phyloP scores from a whole-genome alignment of 2,888 invertebrate species.

The Apomyelois bistriatella region DNA sequence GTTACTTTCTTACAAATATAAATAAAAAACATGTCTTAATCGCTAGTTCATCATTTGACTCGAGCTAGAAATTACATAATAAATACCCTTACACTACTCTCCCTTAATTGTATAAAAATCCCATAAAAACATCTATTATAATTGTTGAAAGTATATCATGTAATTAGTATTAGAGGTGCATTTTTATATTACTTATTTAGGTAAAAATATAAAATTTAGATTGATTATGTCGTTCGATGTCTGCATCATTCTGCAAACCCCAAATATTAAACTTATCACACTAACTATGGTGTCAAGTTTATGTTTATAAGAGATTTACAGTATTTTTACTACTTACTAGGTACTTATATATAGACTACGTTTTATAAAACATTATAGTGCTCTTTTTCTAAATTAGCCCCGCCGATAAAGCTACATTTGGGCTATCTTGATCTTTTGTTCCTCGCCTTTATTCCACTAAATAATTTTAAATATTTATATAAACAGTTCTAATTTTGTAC shows the following conservation, averaged over 20 bases:
- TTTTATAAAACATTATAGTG: background rate
- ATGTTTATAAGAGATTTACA: conserved; percentile 5
- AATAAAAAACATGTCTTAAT: background rate
- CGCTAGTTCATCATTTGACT: conserved; percentile 6
- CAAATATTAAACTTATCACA: conserved; percentile 8
- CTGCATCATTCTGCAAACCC: conserved; percentile 10
- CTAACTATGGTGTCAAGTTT: conserved; percentile 5
- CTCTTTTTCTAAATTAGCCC: background rate
- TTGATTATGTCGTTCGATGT: conserved; percentile 13
- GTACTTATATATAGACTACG: background rate
- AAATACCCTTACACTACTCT: background rate
- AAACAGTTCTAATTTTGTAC: too few relatives aligned
- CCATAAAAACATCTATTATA: conserved; percentile 28
- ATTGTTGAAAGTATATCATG: conserved; percentile 53
- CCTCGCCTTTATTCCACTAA: too few relatives aligned
- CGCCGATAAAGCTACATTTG: too few relatives aligned
- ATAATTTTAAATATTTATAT: too few relatives aligned
- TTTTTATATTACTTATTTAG: conserved; percentile 55
- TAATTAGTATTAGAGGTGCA: conserved; percentile 67
- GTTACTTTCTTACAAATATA: background rate
- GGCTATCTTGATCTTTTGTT: too few relatives aligned
- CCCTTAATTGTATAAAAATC: conserved; percentile 30
- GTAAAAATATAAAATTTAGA: conserved; percentile 19
- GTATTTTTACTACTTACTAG: conserved; percentile 2
- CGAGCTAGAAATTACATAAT: background rate